Evolutionary conservation across 2,113 vertebrate species (phyloP).

Genomic region (Cryptotis parvus): DNA sequence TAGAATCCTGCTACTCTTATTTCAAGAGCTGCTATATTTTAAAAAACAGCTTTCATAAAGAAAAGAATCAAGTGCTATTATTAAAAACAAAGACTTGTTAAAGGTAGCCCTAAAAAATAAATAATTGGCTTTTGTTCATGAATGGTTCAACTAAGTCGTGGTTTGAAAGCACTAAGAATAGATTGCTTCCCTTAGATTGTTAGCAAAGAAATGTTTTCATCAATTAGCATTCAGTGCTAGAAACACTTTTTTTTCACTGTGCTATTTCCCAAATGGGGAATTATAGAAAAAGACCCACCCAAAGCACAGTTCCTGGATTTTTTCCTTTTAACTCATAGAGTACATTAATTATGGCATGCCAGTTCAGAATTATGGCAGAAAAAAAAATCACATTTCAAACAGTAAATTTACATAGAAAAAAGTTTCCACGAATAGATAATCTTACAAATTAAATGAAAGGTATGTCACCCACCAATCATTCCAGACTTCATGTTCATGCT

Average conservation of each 20-base stretch:
- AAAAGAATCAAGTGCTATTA: slow-evolving; percentile 51
- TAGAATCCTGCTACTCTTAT: slow-evolving; percentile 34
- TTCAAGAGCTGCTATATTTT: slow-evolving; percentile 42
- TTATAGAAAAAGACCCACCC: slow-evolving; percentile 56
- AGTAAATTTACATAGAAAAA: slow-evolving; percentile 47
- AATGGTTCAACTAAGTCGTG: slow-evolving; percentile 62
- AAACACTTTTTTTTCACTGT: slow-evolving; percentile 65
- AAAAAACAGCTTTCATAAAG: slow-evolving; percentile 52
- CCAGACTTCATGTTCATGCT: neutral
- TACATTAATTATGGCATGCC: slow-evolving; percentile 55
- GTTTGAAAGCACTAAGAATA: slow-evolving; percentile 64
- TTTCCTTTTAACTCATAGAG: slow-evolving; percentile 50
- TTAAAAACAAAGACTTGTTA: slow-evolving; percentile 69
- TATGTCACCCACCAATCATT: slow-evolving; percentile 40
- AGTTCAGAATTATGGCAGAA: slow-evolving; percentile 57
- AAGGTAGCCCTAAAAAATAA: slow-evolving; percentile 65
- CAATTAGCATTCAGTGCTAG: slow-evolving; percentile 76
- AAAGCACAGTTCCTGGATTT: slow-evolving; percentile 52
- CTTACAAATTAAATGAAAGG: slow-evolving; percentile 53
- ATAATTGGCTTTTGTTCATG: slow-evolving; percentile 64
- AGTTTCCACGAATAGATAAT: neutral
- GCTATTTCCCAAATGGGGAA: slow-evolving; percentile 66
- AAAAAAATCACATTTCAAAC: slow-evolving; percentile 20
- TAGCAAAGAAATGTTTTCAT: slow-evolving; percentile 74
- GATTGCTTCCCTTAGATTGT: slow-evolving; percentile 54